These are phyloP conservation scores for Gorsachius magnificus DNA, from an alignment of 2,797 vertebrate genomes.

Conservation along the genomic window DNA sequence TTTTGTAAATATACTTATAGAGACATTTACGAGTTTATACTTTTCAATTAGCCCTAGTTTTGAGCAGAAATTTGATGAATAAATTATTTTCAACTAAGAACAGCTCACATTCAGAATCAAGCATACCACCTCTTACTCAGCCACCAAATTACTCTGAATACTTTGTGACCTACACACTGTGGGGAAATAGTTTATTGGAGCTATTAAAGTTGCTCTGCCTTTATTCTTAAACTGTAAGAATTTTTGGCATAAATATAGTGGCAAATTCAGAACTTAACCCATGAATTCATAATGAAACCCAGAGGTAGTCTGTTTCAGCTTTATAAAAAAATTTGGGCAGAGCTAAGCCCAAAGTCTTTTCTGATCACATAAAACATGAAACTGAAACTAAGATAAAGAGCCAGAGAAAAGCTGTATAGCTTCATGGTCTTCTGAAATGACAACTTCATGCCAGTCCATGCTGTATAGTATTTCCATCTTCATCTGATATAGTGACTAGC, in stretches of 20 bases:
- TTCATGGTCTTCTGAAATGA: not conserved
- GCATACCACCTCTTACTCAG: not conserved
- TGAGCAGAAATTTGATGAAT: not conserved
- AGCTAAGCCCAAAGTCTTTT: not conserved
- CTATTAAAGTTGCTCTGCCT: not conserved
- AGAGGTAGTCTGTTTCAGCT: not conserved
- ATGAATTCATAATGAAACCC: not conserved
- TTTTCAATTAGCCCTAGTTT: not conserved
- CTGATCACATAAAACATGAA: not conserved
- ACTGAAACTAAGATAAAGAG: not conserved
- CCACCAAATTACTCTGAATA: not conserved
- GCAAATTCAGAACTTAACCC: not conserved
- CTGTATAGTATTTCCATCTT: not conserved
- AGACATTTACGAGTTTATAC: not conserved
- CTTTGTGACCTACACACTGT: not conserved
- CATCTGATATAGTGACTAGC: not conserved
- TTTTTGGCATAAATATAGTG: not conserved
- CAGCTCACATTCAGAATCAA: not conserved
- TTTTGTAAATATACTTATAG: not conserved
- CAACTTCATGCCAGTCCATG: not conserved
- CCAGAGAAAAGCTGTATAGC: not conserved
- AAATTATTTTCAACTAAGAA: not conserved
- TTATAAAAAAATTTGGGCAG: not conserved
- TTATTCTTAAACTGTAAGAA: not conserved
- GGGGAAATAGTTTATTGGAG: not conserved